Evolutionary conservation across 2,113 vertebrate genomes (phyloP), one percentile per base, ranked within the genome.

Genomic region (Canis aureus): DNA sequence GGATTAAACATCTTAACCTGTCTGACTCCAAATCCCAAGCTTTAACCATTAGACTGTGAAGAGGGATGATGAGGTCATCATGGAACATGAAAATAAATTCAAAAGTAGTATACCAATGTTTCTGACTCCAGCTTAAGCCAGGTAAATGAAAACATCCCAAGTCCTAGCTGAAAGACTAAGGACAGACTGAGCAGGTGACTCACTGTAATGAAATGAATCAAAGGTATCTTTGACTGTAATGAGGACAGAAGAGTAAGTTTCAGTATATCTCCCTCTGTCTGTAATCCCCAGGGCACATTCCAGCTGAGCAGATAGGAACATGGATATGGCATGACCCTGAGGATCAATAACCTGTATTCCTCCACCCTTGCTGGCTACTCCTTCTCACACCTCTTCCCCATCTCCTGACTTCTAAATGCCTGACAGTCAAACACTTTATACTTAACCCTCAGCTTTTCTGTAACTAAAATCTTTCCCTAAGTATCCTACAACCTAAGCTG

Each of bases 31-130:
- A 89, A 35, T 11, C 4, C 59, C 4, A 89, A 59, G 9, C 11
- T 79, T 57, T 79, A 96, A 57, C 11, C 20, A 43, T 64, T 57
- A 71, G 29, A 67, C 23, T 81, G 2, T 17, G 11, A 57, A 95
- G 49, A 73, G 1, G 22, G 16, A 15, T 49, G 20, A 90, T 17
- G 3, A 51, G 15, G 35, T 88, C 49, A 88, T 38, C 20, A 82
- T 7, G 22, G 64, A 81, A 80, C 25, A 57, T 25, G 8, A 64
- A 92, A 89, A 86, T 32, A 94, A 66, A 80, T 96, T 76, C 8
- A 17, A 86, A 81, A 55, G n/a, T 55, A 76, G 11, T 2, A n/a
- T 3, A 93, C 20, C 9, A 91, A 13, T 81, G 64, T 74, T 8
- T 96, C 27, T 86, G 49, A 96, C 11, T 73, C 13, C 11, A 73